Evolutionary conservation across 2,113 vertebrate species (phyloP).

Genomic region (Ellobius talpinus): DNA sequence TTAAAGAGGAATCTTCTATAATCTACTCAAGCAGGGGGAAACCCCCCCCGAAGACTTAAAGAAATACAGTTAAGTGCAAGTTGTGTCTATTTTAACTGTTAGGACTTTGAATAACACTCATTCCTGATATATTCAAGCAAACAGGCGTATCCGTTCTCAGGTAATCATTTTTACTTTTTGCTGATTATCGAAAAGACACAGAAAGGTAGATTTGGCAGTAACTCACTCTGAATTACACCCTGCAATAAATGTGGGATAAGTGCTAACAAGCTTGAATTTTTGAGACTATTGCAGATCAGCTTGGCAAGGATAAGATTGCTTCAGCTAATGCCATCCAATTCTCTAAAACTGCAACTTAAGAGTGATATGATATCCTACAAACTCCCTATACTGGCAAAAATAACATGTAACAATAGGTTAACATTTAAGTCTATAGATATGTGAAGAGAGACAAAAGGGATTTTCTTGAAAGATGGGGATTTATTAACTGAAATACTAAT

Average conservation of each 20-base stretch:
- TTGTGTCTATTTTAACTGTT: not conserved
- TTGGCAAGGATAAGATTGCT: not conserved
- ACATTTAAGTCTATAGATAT: not conserved
- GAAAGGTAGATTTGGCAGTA: not conserved
- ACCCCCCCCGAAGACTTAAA: constrained; percentile 8
- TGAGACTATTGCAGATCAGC: not conserved
- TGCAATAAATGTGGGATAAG: not conserved
- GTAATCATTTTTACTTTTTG: not conserved
- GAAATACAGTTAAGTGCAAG: not conserved
- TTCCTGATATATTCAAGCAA: not conserved
- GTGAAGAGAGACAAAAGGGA: not conserved
- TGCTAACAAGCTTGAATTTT: not conserved
- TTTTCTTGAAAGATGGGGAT: not conserved
- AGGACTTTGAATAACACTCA: not conserved
- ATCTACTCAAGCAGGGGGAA: constrained; percentile 8
- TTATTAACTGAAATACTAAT: constrained; percentile 39
- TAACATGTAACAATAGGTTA: not conserved
- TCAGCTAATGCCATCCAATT: not conserved
- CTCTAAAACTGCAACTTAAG: not conserved
- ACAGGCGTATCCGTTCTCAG: not conserved
- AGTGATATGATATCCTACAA: not conserved
- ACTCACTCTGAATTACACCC: not conserved
- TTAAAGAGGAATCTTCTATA: not conserved
- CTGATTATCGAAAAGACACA: not conserved
- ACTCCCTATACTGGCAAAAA: not conserved